Base-by-base conservation (phyloP, 2,888 invertebrate genomes). In the Atethmia centrago region DNA sequence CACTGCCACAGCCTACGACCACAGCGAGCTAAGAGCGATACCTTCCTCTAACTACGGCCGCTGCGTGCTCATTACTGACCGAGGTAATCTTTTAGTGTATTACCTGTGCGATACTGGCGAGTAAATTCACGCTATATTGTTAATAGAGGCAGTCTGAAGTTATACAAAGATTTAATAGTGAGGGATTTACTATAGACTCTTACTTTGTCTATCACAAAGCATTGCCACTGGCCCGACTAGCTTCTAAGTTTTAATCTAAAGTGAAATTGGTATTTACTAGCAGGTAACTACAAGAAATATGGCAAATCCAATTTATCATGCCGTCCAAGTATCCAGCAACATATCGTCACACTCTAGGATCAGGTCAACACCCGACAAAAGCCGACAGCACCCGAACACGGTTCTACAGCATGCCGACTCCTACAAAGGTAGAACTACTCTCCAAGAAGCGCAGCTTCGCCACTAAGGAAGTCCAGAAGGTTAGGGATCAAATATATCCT, bases 351-450 rank as follows among this genome's bases (percentile, higher is more conserved):
- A 31, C 12, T 61, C 28, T 40, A 64, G 12, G 16, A 49, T 47
- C 28, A 47, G 9, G n/a, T 19, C n/a, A n/a, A n/a, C n/a, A n/a
- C n/a, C n/a, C n/a, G n/a, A n/a, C n/a, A n/a, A n/a, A n/a, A n/a
- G 25, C 9, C 21, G 47, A 65, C 55, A 25, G 1, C 49, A 58
- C 3, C 14, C 19, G 25, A 74, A 66, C 56, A 65, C 7, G 7
- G 42, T 25, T 12, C 16, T 40, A 10, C 16, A 42, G 49, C 42
- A 42, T 42, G 31, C 21, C 42, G 14, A 56, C n/a, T 31, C 16
- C 28, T 25, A 14, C 42, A 73, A 42, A 73, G 25, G 49, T 65
- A 49, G 56, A 49, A 65, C 49, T 16, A 49, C 16, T 65, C 31
- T 58, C 19, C 16, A 16, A 25, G 9, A 28, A 73, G 31, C 56